phyloP scores from a whole-genome alignment of 2,888 invertebrate genomes.

The Drosophila trichaetosa region DNA sequence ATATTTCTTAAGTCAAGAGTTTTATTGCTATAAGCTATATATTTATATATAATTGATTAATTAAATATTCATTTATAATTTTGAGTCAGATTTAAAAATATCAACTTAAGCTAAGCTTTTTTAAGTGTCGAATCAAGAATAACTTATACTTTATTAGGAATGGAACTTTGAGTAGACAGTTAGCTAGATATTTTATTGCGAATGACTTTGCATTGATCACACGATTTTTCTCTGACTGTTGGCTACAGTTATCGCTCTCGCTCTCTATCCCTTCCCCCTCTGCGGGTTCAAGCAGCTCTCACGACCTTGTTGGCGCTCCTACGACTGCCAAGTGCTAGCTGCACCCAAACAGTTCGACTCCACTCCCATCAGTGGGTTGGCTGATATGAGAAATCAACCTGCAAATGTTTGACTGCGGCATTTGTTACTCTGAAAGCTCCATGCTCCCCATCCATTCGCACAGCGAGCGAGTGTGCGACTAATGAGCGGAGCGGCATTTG shows the following conservation, averaged over 20 bases:
- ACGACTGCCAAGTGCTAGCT: conserved; percentile 22
- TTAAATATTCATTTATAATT: not conserved
- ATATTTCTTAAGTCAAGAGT: not conserved
- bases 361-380: conserved; percentile 10
- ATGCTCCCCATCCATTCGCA: conserved; percentile 7
- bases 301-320: conserved; percentile 44
- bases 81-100: not conserved
- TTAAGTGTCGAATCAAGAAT: not conserved
- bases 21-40: not conserved
- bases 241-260: not conserved
- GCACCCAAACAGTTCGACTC: conserved; percentile 15
- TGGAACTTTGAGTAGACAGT: not conserved
- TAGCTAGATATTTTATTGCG: not conserved
- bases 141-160: not conserved
- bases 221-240: not conserved
- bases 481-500: conserved; percentile 71
- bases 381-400: conserved; percentile 36
- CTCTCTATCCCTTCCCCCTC: not conserved
- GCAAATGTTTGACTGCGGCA: conserved; percentile 38
- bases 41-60: not conserved
- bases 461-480: conserved; percentile 35
- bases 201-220: not conserved
- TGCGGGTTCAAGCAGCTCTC: not conserved
- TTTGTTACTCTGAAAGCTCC: conserved; percentile 14
- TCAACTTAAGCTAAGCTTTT: not conserved